These are phyloP conservation scores for Sinocyclocheilus anshuiensis DNA, from an alignment of 2,113 vertebrate species.

Conservation along the genomic window DNA sequence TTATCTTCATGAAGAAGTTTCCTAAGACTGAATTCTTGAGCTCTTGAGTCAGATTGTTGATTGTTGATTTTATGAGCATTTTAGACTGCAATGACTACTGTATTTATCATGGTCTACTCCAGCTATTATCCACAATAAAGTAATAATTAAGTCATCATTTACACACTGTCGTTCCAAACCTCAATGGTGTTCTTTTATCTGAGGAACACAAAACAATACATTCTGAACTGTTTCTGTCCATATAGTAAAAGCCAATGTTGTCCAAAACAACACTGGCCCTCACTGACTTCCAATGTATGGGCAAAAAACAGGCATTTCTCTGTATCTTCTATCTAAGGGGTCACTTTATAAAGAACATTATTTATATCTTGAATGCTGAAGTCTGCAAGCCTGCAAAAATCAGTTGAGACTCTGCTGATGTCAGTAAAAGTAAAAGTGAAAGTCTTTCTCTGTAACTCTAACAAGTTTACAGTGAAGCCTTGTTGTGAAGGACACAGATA, in stretches of 20 bases:
- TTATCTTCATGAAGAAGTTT: neutral
- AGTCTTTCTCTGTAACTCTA: conserved; percentile 8
- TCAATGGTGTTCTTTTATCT: neutral
- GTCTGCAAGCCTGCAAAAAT: neutral
- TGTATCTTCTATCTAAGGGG: neutral
- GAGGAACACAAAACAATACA: neutral
- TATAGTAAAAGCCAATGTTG: neutral
- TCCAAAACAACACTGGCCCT: neutral
- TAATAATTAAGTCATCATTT: neutral
- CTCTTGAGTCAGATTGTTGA: neutral
- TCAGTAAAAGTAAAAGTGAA: neutral
- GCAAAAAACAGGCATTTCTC: neutral
- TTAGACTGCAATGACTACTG: neutral
- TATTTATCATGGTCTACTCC: neutral
- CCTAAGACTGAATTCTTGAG: neutral
- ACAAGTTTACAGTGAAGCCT: conserved; percentile 3
- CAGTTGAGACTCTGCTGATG: conserved; percentile 10
- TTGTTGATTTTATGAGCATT: neutral
- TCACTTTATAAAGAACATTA: neutral
- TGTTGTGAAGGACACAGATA: conserved; percentile 19
- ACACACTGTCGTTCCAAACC: neutral
- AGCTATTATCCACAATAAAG: neutral
- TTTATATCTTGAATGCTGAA: neutral
- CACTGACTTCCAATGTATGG: neutral
- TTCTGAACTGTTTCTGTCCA: neutral